These are phyloP conservation scores for Aphelinus certus DNA, from an alignment of 1,140 invertebrate genomes.

Conservation along the genomic window DNA sequence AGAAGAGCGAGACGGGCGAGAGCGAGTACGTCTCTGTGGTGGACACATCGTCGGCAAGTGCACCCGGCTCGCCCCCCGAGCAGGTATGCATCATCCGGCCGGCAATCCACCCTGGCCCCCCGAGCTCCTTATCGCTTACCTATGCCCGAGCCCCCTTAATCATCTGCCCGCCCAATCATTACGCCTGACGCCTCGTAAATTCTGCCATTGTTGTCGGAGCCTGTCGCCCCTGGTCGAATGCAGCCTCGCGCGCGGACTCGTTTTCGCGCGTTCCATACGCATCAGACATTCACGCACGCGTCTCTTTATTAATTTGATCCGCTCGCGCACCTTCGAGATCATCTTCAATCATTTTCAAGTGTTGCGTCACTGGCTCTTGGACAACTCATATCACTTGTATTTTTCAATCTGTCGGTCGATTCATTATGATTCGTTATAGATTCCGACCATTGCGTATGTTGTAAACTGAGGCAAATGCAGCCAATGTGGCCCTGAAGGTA, in stretches of 20 bases:
- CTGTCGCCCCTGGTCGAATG: neutral
- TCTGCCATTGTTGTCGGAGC: constrained; percentile 1
- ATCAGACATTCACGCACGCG: too few relatives aligned
- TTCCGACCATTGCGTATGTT: too few relatives aligned
- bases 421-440: neutral
- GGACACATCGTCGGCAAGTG: constrained; percentile 65
- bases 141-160: neutral
- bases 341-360: too few relatives aligned
- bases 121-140: too few relatives aligned
- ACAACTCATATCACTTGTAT: neutral
- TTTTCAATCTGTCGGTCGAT: neutral
- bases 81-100: constrained; percentile 63
- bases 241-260: too few relatives aligned
- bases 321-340: too few relatives aligned
- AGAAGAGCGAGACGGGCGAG: constrained; percentile 72
- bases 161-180: constrained; percentile 18
- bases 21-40: constrained; percentile 79
- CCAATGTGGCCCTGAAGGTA: too few relatives aligned
- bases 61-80: constrained; percentile 66
- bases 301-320: too few relatives aligned
- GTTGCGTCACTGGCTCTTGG: neutral
- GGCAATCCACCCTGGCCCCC: neutral
- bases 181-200: constrained; percentile 25
- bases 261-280: too few relatives aligned
- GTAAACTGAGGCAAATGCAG: too few relatives aligned